phyloP scores from a whole-genome alignment of 2,113 vertebrate species.

The Hylia prasina region DNA sequence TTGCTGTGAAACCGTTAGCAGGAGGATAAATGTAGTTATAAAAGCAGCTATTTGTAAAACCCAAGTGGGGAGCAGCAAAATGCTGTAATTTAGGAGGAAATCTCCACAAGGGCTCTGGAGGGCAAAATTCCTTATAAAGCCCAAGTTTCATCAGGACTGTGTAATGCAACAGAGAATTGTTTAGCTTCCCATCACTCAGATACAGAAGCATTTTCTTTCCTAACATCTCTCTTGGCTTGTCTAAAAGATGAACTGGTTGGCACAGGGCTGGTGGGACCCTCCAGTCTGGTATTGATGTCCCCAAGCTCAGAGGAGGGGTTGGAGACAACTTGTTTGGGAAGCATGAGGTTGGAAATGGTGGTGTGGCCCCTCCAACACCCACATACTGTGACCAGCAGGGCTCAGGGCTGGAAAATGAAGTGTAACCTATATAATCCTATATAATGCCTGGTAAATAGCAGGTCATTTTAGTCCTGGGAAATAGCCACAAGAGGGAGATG shows the following conservation, averaged over 20 bases:
- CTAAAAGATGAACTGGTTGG: neutral
- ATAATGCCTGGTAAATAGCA: neutral
- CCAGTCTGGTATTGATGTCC: neutral
- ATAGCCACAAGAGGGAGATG: constrained; percentile 58
- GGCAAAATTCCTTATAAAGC: neutral
- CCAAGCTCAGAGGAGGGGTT: neutral
- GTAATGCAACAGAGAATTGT: neutral
- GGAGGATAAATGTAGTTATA: constrained; percentile 13
- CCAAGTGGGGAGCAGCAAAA: neutral
- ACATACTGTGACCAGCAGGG: neutral
- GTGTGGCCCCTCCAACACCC: neutral
- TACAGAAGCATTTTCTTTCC: neutral
- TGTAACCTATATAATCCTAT: neutral
- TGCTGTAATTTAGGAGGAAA: neutral
- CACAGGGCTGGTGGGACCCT: accelerated
- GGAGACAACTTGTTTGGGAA: neutral
- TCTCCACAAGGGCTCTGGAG: neutral
- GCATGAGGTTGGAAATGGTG: neutral
- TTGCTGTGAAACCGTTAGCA: constrained; percentile 48
- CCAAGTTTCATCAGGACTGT: neutral
- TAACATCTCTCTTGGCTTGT: neutral
- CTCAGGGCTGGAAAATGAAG: neutral
- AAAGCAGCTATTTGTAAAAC: constrained; percentile 42
- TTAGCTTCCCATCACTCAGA: neutral
- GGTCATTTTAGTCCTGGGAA: neutral